These are phyloP conservation scores for Drosophila ustulata DNA, from an alignment of 2,888 invertebrate genomes.

Conservation along the genomic window DNA sequence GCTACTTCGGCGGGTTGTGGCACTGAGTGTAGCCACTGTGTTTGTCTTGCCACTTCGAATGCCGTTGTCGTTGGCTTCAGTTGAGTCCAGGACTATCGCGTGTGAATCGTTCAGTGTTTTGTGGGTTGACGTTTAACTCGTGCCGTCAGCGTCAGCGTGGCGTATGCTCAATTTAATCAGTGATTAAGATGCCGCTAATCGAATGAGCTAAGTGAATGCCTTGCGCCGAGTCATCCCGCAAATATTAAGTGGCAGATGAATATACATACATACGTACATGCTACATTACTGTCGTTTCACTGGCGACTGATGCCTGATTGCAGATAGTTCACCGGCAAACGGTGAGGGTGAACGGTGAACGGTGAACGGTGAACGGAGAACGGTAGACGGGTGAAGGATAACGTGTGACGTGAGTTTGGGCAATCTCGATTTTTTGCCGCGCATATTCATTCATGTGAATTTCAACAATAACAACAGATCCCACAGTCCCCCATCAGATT, in stretches of 20 bases:
- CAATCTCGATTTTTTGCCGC: slow-evolving; percentile 58
- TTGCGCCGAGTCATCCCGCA: slow-evolving; percentile 34
- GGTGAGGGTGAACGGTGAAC: neutral
- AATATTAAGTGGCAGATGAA: slow-evolving; percentile 48
- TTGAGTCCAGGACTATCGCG: slow-evolving; percentile 54
- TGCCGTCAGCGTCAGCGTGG: slow-evolving; percentile 16
- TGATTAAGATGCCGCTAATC: slow-evolving; percentile 57
- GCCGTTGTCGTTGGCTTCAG: slow-evolving; percentile 82
- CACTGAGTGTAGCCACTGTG: slow-evolving; percentile 57
- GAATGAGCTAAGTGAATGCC: slow-evolving; percentile 54
- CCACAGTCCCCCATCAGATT: slow-evolving; percentile 30
- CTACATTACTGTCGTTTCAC: slow-evolving; percentile 9
- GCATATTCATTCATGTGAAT: slow-evolving; percentile 43
- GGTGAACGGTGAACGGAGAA: neutral
- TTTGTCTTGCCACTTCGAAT: slow-evolving; percentile 79
- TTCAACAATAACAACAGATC: slow-evolving; percentile 55
- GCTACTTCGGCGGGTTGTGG: slow-evolving; percentile 34
- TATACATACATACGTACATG: slow-evolving; percentile 18
- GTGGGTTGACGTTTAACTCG: slow-evolving; percentile 14
- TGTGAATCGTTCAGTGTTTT: slow-evolving; percentile 10
- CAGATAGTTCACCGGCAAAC: slow-evolving; percentile 17
- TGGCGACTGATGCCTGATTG: neutral
- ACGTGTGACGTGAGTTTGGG: slow-evolving; percentile 34
- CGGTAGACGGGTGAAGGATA: slow-evolving; percentile 18
- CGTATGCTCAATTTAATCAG: slow-evolving; percentile 60